A percentile compares a stretch with the other conserved stretches of the same genome.
These are phyloP conservation scores for Phlogophora meticulosa DNA, from an alignment of 2,888 invertebrate genomes.

Conservation along the genomic window DNA sequence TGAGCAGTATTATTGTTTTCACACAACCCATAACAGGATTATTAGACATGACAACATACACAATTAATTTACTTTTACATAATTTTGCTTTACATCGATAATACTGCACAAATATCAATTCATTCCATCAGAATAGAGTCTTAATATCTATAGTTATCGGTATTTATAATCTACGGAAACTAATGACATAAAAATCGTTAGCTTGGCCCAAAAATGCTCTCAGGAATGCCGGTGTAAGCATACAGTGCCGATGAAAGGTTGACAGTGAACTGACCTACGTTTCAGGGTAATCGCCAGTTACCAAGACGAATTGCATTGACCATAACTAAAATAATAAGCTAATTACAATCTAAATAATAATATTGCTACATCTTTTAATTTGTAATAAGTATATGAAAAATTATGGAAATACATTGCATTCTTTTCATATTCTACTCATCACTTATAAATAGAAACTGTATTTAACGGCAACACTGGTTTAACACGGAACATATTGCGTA, in stretches of 20 bases:
- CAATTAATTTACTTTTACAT: conserved; percentile 14
- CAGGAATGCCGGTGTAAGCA: conserved; percentile 79
- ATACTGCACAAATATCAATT: conserved; percentile 61
- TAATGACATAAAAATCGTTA: conserved; percentile 64
- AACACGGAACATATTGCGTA: conserved; percentile 13
- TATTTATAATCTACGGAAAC: conserved; percentile 63
- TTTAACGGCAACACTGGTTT: conserved; percentile 39
- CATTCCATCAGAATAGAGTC: conserved; percentile 69
- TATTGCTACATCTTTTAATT: conserved; percentile 67
- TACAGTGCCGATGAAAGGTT: conserved; percentile 67
- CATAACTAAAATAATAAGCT: conserved; percentile 62
- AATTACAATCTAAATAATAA: conserved; percentile 68
- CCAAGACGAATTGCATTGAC: conserved; percentile 54
- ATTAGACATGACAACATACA: conserved; percentile 19
- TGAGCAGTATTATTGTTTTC: conserved; percentile 57
- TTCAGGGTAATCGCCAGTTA: conserved; percentile 26
- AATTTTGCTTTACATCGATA: conserved; percentile 32
- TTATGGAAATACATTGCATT: conserved; percentile 46
- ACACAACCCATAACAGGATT: conserved; percentile 13
- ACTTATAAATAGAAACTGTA: conserved; percentile 40
- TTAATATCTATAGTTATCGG: conserved; percentile 65
- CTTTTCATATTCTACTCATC: conserved; percentile 38
- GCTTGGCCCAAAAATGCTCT: conserved; percentile 78
- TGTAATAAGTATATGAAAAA: conserved; percentile 55
- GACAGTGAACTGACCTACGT: conserved; percentile 68